Evolutionary conservation across 2,113 vertebrate genomes (phyloP), one percentile per base, ranked within the genome.

Genomic region (Platycercus adscitus): DNA sequence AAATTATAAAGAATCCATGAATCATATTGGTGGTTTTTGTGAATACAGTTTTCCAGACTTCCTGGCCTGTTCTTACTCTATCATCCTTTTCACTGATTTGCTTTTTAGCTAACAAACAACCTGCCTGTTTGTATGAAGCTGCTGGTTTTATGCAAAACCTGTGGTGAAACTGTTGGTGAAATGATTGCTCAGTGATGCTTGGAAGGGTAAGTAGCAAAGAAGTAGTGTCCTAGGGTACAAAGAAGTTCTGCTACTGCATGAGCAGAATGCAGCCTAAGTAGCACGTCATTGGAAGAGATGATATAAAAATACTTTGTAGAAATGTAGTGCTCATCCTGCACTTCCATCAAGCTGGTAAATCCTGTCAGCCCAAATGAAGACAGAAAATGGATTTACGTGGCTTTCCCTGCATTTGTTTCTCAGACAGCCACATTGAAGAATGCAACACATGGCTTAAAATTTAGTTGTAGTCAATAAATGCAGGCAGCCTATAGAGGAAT

Each of bases 61-160:
- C 73, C 28, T 88, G 39, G 6, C 69, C n/a, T 21, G 14, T 64
- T 91, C 69, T 79, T 76, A 21, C 28, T 83, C 60, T 24, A 0
- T 60, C 47, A 35, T 39, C 13, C 18, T 89, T 86, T 60, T 92
- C 29, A 66, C 33, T 60, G 28, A 15, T 77, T 37, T 88, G 44
- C 26, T 71, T 61, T 82, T 71, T 26, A 33, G 61, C 73, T 63
- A 41, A 26, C n/a, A 11, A 20, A 46, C 37, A 77, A 29, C 68
- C 50, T 85, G 52, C 13, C 73, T 50, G 44, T 75, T 87, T 60
- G 73, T 25, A 13, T 76, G 53, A 60, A 47, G 49, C 61, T 79
- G 47, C 70, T 89, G 73, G 60, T 46, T 82, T 93, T 88, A 91
- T 85, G 92, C 70, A 91, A 95, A 96, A 78, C n/a, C 43, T 60